These are phyloP conservation scores for Podargus strigoides DNA, from an alignment of 2,797 vertebrate genomes.

Conservation along the genomic window DNA sequence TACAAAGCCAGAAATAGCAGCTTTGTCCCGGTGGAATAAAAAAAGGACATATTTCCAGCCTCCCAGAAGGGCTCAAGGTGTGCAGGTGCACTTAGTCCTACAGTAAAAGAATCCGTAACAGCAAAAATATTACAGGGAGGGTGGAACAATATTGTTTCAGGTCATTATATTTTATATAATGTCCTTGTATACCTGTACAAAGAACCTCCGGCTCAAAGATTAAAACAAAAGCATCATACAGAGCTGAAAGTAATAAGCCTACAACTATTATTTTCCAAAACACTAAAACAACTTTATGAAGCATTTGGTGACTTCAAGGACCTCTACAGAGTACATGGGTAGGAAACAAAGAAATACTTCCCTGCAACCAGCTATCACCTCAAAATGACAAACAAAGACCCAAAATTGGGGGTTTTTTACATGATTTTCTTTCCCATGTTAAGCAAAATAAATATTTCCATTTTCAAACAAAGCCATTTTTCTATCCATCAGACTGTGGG, in stretches of 20 bases:
- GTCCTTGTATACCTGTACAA: neutral
- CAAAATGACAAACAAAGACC: neutral
- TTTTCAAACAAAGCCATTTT: neutral
- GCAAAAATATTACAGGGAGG: neutral
- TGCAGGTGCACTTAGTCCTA: constrained; percentile 2
- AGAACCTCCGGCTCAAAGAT: neutral
- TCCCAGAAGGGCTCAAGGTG: neutral
- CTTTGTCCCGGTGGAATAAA: neutral
- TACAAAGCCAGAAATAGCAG: constrained; percentile 38
- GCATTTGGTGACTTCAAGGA: neutral
- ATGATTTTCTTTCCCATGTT: neutral
- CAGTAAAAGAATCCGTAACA: neutral
- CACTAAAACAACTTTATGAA: neutral
- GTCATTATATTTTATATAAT: neutral
- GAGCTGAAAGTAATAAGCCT: neutral
- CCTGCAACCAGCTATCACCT: neutral
- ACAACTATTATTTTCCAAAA: neutral
- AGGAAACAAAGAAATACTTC: neutral
- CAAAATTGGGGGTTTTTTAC: neutral
- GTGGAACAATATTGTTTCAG: neutral
- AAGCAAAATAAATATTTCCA: neutral
- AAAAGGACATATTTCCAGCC: constrained; percentile 27
- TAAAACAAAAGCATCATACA: neutral
- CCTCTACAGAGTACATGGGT: neutral
- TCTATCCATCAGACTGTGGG: neutral